phyloP scores from a whole-genome alignment of 2,888 invertebrate species.

The Eurytoma californica region DNA sequence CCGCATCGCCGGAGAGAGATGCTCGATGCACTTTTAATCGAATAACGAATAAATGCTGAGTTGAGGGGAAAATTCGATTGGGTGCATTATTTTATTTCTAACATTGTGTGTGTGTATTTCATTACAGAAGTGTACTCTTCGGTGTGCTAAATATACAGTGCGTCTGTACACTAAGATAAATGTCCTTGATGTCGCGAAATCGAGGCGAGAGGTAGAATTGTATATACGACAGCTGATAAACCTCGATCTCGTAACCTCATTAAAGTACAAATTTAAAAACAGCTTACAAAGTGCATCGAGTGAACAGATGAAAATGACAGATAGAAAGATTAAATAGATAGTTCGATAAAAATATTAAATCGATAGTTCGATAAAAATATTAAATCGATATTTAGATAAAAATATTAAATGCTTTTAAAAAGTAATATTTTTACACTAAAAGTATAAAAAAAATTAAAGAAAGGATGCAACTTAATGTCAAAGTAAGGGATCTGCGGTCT shows the following conservation, averaged over 20 bases:
- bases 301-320: no score
- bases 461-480: no score
- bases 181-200: slow-evolving; percentile 24
- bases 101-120: background rate
- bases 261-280: slow-evolving; percentile 1
- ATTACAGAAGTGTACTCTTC: background rate
- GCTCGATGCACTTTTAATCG: background rate
- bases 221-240: background rate
- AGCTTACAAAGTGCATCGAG: background rate
- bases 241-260: slow-evolving; percentile 22
- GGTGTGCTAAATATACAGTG: background rate
- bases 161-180: slow-evolving; percentile 13
- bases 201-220: background rate
- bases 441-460: no score
- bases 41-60: background rate
- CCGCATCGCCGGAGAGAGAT: background rate
- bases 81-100: background rate
- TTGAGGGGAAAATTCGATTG: no score
- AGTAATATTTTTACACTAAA: no score
- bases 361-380: no score
- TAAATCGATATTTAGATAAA: no score
- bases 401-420: no score
- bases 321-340: no score
- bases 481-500: no score
- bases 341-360: no score